These are phyloP conservation scores for Hemistola chrysoprasaria DNA, from an alignment of 2,888 invertebrate genomes.

Conservation along the genomic window DNA sequence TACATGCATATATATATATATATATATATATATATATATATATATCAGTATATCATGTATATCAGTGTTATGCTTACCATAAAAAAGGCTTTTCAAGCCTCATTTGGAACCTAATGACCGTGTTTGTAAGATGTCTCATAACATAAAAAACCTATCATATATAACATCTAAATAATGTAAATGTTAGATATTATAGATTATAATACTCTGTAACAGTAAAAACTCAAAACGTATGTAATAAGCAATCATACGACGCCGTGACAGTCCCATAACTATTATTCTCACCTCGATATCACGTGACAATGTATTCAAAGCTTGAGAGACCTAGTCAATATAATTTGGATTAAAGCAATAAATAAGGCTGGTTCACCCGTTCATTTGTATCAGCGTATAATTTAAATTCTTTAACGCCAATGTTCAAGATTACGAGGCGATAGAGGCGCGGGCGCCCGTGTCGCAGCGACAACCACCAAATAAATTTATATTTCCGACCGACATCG, in stretches of 20 bases:
- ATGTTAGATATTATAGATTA: too few relatives aligned
- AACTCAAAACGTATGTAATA: too few relatives aligned
- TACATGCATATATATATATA: too few relatives aligned
- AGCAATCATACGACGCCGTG: neutral
- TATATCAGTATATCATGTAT: too few relatives aligned
- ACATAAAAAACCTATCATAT: too few relatives aligned
- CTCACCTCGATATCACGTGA: conserved; percentile 51
- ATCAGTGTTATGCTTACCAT: too few relatives aligned
- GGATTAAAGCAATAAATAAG: conserved; percentile 80
- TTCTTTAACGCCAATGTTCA: conserved; percentile 83
- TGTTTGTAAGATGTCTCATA: too few relatives aligned
- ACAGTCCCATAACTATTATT: conserved; percentile 4
- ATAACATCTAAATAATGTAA: too few relatives aligned
- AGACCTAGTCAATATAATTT: conserved; percentile 78
- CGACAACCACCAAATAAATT: conserved; percentile 80
- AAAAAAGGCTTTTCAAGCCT: too few relatives aligned
- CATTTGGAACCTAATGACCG: too few relatives aligned
- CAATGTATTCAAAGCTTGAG: conserved; percentile 60
- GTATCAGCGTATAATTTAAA: conserved; percentile 82
- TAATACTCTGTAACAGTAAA: too few relatives aligned
- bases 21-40: too few relatives aligned
- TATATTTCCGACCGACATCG: conserved; percentile 78
- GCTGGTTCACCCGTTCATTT: conserved; percentile 76
- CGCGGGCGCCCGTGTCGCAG: conserved; percentile 76
- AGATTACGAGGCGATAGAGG: conserved; percentile 79